Conservation (phyloP, 2,113 vertebrate genomes). For the Mus spicilegus region DNA sequence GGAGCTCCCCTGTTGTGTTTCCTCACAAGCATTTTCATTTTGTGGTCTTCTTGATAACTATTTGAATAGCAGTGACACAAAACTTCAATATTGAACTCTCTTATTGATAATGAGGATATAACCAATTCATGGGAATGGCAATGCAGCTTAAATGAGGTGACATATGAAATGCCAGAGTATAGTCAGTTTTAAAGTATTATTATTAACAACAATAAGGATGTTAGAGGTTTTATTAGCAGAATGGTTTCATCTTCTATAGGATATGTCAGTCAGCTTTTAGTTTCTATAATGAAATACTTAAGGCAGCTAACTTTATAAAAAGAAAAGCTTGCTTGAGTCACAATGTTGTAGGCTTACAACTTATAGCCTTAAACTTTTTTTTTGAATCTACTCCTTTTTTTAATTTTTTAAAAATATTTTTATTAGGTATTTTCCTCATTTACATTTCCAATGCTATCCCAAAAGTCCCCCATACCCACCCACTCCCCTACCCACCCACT, state of each 20-base stretch:
- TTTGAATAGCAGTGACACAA: neutral
- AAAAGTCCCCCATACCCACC: too few species aligned
- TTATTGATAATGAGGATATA: neutral
- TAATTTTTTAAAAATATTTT: too few species aligned
- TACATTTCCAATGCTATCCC: too few species aligned
- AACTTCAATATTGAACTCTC: neutral
- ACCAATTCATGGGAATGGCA: neutral
- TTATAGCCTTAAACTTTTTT: too few species aligned
- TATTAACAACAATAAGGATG: neutral
- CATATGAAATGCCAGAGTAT: neutral
- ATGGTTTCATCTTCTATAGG: neutral
- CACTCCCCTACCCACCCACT: too few species aligned
- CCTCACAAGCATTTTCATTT: neutral
- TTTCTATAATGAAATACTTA: neutral
- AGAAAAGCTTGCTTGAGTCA: neutral
- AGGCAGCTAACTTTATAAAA: neutral
- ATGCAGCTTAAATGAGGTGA: neutral
- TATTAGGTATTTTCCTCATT: too few species aligned
- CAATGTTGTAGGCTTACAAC: neutral
- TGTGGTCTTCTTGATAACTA: neutral
- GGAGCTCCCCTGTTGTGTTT: neutral
- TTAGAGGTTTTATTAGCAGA: slow-evolving; percentile 17
- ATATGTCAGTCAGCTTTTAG: neutral
- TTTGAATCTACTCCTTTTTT: too few species aligned
- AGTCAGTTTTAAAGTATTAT: neutral